Evolutionary conservation across 2,113 vertebrate species (phyloP).

Genomic region (Seriola quinqueradiata): DNA sequence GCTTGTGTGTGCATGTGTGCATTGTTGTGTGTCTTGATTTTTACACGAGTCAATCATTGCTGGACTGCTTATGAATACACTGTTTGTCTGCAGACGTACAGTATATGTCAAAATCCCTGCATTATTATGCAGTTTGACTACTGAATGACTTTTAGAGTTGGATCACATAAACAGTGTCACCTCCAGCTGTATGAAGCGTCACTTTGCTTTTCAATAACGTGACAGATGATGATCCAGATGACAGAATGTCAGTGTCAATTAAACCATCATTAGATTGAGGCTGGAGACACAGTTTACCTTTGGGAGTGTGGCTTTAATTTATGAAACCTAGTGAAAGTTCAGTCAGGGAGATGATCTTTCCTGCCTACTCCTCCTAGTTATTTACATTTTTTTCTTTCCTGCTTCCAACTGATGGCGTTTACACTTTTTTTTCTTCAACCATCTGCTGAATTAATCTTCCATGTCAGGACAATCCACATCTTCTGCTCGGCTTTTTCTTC

Average conservation of each 20-base stretch:
- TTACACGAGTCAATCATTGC: background rate
- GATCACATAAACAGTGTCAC: background rate
- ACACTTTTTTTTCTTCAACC: background rate
- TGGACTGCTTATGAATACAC: background rate
- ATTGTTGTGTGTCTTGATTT: background rate
- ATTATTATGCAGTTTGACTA: background rate
- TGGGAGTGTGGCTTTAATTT: background rate
- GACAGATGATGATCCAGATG: background rate
- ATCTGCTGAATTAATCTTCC: background rate
- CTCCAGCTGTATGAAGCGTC: background rate
- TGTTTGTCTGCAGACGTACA: background rate
- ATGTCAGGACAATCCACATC: background rate
- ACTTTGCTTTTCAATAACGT: background rate
- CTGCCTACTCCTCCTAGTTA: background rate
- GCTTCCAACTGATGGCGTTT: background rate
- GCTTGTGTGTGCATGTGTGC: constrained; percentile 15
- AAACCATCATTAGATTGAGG: background rate
- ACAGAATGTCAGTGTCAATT: background rate
- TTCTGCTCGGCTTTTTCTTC: background rate
- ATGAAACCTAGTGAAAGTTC: background rate
- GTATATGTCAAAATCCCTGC: background rate
- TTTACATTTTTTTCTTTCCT: background rate
- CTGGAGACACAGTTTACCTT: background rate
- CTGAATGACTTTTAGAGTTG: too few relatives aligned
- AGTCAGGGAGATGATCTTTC: background rate